A percentile compares a stretch with the other conserved stretches of the same genome.
Conservation (phyloP, 2,888 invertebrate species). For the Xestia ashworthii region DNA sequence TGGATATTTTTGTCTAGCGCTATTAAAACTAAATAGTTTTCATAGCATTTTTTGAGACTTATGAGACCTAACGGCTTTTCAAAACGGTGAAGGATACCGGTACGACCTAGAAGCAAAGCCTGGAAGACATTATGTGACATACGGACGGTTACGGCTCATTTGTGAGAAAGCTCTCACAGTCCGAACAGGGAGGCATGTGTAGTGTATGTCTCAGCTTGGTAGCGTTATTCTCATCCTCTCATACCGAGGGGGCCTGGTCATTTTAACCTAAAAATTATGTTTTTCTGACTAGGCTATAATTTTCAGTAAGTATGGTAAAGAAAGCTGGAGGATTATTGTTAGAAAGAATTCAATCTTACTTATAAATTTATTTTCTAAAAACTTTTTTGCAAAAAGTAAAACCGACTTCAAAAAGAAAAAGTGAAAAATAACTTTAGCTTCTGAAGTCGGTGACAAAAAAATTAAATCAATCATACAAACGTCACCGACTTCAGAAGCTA, state of each 20-base stretch:
- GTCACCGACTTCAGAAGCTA: too few relatives aligned
- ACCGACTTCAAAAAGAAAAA: too few relatives aligned
- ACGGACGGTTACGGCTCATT: neutral
- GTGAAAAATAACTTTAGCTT: too few relatives aligned
- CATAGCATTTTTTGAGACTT: too few relatives aligned
- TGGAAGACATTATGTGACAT: neutral
- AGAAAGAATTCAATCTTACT: neutral
- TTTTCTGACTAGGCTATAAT: neutral
- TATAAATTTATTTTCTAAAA: too few relatives aligned
- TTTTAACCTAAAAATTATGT: neutral
- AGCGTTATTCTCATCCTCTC: neutral
- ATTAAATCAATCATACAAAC: too few relatives aligned
- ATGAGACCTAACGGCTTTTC: too few relatives aligned
- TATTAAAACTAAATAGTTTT: too few relatives aligned
- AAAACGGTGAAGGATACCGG: neutral
- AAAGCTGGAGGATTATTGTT: neutral
- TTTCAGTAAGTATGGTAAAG: neutral
- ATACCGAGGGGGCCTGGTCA: neutral
- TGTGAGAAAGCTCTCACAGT: neutral
- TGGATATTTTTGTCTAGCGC: too few relatives aligned
- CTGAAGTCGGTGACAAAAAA: too few relatives aligned
- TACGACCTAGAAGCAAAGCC: too few relatives aligned
- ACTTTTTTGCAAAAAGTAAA: too few relatives aligned
- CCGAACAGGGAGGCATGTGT: neutral
- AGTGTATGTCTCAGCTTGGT: neutral